Evolutionary conservation across 2,113 vertebrate genomes (phyloP).

Genomic region (Bos indicus): DNA sequence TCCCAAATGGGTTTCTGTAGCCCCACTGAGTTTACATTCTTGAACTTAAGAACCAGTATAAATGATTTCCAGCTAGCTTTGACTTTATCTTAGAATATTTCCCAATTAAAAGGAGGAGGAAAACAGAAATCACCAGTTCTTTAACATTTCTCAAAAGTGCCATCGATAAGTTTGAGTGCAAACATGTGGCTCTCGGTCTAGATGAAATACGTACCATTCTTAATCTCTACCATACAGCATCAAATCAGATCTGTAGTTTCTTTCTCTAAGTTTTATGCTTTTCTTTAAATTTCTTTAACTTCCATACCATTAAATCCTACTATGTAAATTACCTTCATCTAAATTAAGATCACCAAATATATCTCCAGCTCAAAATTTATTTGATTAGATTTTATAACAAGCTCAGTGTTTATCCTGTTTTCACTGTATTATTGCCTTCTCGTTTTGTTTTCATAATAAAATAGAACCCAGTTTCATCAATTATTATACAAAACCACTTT

Average conservation of each 20-base stretch:
- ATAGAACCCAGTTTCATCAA: background rate
- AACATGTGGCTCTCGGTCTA: background rate
- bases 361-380: background rate
- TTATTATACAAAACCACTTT: background rate
- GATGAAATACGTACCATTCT: background rate
- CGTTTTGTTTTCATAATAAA: conserved; percentile 1
- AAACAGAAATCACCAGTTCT: background rate
- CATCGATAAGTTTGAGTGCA: background rate
- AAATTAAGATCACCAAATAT: background rate
- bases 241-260: conserved; percentile 13
- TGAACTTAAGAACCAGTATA: background rate
- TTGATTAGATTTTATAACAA: background rate
- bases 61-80: background rate
- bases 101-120: background rate
- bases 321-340: conserved; percentile 6
- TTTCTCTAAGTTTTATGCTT: background rate
- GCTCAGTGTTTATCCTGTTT: background rate
- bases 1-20: background rate
- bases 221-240: background rate
- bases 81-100: background rate
- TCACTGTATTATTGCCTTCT: background rate
- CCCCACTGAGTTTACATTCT: background rate
- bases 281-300: conserved; percentile 10
- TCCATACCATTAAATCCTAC: background rate
- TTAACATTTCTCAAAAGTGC: background rate